Base-by-base conservation (phyloP, 2,888 invertebrate species). In the Drosophila incognita region DNA sequence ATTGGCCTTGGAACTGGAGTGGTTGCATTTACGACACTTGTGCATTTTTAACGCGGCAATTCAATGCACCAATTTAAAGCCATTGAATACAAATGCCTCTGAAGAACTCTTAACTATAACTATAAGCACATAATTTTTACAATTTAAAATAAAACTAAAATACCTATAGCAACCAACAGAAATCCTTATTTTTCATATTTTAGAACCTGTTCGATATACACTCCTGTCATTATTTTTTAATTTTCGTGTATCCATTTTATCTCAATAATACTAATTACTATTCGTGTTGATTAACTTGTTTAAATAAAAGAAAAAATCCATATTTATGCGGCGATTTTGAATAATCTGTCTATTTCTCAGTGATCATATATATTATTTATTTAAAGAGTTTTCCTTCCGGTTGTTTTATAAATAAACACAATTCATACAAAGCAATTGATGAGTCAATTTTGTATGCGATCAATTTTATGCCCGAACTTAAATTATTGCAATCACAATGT, bases 1-100 rank as follows among this genome's bases (percentile, higher is more conserved):
- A 81, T 68, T 84, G 83, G 76, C 83, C 83, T 85, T 84, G 88
- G 78, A 46, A 58, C 78, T 71, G 58, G 69, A 87, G 78, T 82
- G 82, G 72, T 65, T 79, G 70, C 76, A 63, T 69, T 78, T 76
- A 59, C 57, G 77, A 57, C 83, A 67, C 59, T 69, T 74, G 54
- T 63, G 49, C 57, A 61, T 31, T 63, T 36, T 31, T 27, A 33
- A 21, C 35, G 35, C 13, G 7, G 31, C 21, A 18, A 61, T 13
- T 18, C 24, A 31, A 38, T 7, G 29, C n/a, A 49, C 27, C 24
- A 24, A 24, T 49, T 15, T 27, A 10, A 18, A 27, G 24, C 27
- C 11, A 18, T 49, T 27, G 10, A 49, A 27, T 27, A 18, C 27
- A 18, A 49, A 49, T 27, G 10, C 27, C 11, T 49, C 10, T 15